Base-by-base conservation (phyloP, 2,888 invertebrate genomes). In the Spisula solida region DNA sequence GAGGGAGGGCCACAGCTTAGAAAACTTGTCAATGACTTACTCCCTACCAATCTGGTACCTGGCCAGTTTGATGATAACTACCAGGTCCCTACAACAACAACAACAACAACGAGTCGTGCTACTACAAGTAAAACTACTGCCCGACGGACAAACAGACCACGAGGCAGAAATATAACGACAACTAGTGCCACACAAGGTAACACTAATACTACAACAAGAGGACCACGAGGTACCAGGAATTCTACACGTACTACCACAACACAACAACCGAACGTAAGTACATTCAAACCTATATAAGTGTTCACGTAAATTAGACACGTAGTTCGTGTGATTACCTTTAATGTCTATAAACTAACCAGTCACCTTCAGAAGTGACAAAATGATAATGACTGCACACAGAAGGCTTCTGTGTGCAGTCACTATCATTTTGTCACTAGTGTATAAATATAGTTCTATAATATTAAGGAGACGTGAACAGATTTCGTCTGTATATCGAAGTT, bases 31-130 rank as follows among this genome's bases (percentile, higher is more conserved):
- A 14, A 56, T 20, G 89, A 86, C 48, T 34, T 92, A 47, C 83
- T 78, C 47, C 92, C 92, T 0, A 85, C 87, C 29, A 92, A 90
- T 66, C 55, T 92, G 14, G 90, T 89, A 14, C 89, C 90, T 8
- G 88, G 86, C 41, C 89, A 88, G 70, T 89, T 86, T 82, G 84
- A 87, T 20, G 83, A 60, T 2, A 82, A 85, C 47, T 90, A 87
- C 51, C 70, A 88, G 25, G 86, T 85, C 0, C 10, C 16, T 10
- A 47, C 47, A 6, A 47, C 79, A 41, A 14, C 29, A 10, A 25
- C 48, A 5, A 20, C 34, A 14, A 20, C 34, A 14, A 6, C 60
- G 25, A 25, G 25, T 12, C 41, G 20, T 29, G 20, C 10, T n/a
- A 56, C 20, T 12, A 85, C 83, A 31, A 56, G 29, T 20, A 31